Conservation (phyloP, 2,797 vertebrate genomes). For the Myripristis jacobus region DNA sequence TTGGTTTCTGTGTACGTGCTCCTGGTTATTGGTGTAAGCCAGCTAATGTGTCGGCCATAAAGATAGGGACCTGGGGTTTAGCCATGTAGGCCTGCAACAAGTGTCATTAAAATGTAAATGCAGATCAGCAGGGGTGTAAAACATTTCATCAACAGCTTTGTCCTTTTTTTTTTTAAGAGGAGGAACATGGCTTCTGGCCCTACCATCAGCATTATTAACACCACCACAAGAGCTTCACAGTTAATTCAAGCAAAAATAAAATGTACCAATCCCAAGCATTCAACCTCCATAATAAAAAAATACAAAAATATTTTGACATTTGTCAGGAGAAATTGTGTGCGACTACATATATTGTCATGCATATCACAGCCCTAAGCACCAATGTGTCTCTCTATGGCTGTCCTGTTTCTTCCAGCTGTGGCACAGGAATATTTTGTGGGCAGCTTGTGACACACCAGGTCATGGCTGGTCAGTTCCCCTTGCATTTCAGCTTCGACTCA, state of each 20-base stretch:
- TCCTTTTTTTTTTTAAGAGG: not conserved
- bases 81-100: not conserved
- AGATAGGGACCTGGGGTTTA: not conserved
- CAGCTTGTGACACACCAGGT: slow-evolving; percentile 13
- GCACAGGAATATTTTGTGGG: not conserved
- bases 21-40: not conserved
- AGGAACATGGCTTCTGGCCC: not conserved
- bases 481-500: not conserved
- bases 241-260: not conserved
- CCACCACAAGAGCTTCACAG: not conserved
- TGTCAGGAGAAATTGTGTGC: not conserved
- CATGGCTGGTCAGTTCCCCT: slow-evolving; percentile 4
- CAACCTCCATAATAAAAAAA: too few relatives aligned
- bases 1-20: not conserved
- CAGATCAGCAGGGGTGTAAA: not conserved
- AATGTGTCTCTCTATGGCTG: too few relatives aligned
- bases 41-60: not conserved
- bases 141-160: not conserved
- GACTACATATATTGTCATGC: not conserved
- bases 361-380: too few relatives aligned
- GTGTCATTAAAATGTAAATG: not conserved
- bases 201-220: not conserved
- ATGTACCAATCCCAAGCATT: not conserved
- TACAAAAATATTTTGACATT: not conserved
- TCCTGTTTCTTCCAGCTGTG: not conserved